A percentile compares a stretch with the other conserved stretches of the same genome.
Conservation (phyloP, 35 echinoderm and acorn worm genomes). For the Lytechinus pictus region DNA sequence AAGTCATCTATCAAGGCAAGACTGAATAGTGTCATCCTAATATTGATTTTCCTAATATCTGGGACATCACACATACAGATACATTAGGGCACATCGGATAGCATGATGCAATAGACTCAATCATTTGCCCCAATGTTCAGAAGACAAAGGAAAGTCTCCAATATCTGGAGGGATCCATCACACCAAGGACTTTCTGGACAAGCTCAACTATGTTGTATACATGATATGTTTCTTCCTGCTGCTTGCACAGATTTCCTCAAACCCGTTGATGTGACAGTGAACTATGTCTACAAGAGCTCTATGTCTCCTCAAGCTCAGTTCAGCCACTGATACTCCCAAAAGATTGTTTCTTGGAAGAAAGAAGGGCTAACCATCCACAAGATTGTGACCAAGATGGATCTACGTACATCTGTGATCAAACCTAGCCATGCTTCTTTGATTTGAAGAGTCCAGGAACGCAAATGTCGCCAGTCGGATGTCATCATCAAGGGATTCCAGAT, state of each 20-base stretch:
- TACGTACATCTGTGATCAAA: neutral
- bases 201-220: neutral
- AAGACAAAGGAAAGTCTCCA: neutral
- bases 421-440: neutral
- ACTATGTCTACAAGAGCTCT: conserved; percentile 10
- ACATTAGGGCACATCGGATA: neutral
- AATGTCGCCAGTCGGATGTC: neutral
- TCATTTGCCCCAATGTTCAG: neutral
- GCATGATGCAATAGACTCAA: neutral
- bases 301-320: neutral
- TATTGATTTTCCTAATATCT: neutral
- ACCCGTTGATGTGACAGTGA: conserved; percentile 23
- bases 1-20: neutral
- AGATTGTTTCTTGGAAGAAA: neutral
- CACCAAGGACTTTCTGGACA: neutral
- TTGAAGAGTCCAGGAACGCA: neutral
- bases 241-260: neutral
- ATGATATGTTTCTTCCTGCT: neutral
- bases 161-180: neutral
- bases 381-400: neutral
- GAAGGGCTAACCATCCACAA: neutral
- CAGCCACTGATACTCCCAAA: neutral
- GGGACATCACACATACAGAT: neutral
- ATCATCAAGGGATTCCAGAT: conserved; percentile 30
- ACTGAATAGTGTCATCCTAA: neutral